phyloP scores from a whole-genome alignment of 2,113 vertebrate species.

The Rhabdornis inornatus region DNA sequence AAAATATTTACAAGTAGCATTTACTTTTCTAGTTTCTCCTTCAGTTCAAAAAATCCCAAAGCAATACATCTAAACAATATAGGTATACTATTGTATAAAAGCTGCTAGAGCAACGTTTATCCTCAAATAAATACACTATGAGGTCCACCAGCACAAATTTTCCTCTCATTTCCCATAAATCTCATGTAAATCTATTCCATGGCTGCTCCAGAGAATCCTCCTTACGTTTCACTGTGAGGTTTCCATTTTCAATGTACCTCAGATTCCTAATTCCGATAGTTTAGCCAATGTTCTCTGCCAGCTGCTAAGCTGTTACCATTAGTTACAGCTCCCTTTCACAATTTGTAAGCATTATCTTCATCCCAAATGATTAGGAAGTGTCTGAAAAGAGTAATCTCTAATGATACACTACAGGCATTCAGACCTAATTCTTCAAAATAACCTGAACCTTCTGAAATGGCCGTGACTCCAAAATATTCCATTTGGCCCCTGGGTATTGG shows the following conservation, averaged over 20 bases:
- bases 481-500: neutral
- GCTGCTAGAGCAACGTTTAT: neutral
- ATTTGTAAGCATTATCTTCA: neutral
- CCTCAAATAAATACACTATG: neutral
- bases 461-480: neutral
- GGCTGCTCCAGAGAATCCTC: neutral
- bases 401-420: neutral
- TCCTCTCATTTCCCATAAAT: neutral
- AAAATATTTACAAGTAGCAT: slow-evolving; percentile 9
- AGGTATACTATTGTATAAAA: neutral
- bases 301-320: neutral
- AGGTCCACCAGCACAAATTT: neutral
- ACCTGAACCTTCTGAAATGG: neutral
- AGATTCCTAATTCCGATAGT: neutral
- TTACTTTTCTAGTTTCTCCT: slow-evolving; percentile 16
- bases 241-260: neutral
- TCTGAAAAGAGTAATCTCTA: neutral
- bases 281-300: neutral
- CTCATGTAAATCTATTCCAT: neutral
- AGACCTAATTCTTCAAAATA: neutral
- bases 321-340: neutral
- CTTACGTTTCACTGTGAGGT: neutral
- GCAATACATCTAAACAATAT: neutral
- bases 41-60: neutral
- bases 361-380: neutral